Evolutionary conservation across 2,113 vertebrate species (phyloP), one percentile per base, ranked within the genome.

Genomic region (Fregetta grallaria): DNA sequence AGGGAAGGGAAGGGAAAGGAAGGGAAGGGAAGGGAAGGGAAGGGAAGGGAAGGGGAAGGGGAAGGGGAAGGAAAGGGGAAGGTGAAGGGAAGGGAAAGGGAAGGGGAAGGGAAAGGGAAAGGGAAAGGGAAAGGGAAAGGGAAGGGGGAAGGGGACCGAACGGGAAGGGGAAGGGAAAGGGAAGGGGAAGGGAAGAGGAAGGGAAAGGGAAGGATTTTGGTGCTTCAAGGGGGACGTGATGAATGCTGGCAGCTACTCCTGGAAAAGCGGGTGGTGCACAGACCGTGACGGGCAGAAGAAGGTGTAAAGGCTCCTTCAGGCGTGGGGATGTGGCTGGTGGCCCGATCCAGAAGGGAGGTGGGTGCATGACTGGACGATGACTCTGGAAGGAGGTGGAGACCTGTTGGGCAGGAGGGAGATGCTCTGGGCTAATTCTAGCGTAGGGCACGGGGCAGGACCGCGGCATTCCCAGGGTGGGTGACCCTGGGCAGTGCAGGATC

Each of bases 401-500:
- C 36, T 56, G 36, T 27, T 50, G 70, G 50, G 5, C 7, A 5
- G 13, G 56, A 65, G 21, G 13, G 42, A 77, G 76, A 25, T 59
- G 61, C 56, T 71, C 38, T 47, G 29, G 50, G 34, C 25, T 42
- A 26, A 32, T 14, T 80, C 30, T 15, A 45, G 38, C 1, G 1
- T 3, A 14, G 21, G n/a, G 56, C 27, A 12, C 0, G 0, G 42
- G 36, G 16, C n/a, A 74, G 59, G 59, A 30, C 16, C 1, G 0
- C 1, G 4, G 34, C 21, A 23, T 71, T 78, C 80, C 30, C 0
- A 2, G 49, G 13, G 14, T 19, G 44, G 38, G 23, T 42, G 38
- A 15, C 17, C 26, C 21, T 14, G 47, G n/a, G 59, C 45, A 29
- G 65, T 17, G 40, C 53, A 63, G 63, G 27, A 59, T 53, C 52